These are phyloP conservation scores for Archips xylosteana DNA, from an alignment of 2,888 invertebrate genomes.

Conservation along the genomic window DNA sequence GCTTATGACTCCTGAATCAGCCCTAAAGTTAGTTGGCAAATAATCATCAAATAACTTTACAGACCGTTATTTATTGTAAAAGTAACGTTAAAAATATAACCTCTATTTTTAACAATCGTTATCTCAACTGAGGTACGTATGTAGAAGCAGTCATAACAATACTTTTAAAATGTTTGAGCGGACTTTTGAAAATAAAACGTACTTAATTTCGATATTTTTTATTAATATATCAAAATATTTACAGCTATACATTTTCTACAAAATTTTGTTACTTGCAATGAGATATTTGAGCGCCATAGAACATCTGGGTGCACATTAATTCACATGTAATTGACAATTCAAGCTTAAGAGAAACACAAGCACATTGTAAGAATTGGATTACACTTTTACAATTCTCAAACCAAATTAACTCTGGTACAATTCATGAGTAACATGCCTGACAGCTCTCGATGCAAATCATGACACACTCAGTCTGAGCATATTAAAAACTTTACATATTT, in stretches of 20 bases:
- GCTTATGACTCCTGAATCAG: too few relatives aligned
- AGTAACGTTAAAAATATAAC: too few relatives aligned
- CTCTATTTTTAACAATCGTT: too few relatives aligned
- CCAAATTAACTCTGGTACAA: too few relatives aligned
- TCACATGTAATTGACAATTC: not conserved
- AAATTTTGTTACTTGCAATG: constrained; percentile 46
- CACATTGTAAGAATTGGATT: too few relatives aligned
- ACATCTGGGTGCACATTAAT: not conserved
- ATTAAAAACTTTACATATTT: not conserved
- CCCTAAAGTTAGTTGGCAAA: too few relatives aligned
- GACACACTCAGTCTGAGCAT: too few relatives aligned
- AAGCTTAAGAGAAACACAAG: not conserved
- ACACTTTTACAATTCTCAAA: too few relatives aligned
- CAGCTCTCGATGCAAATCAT: too few relatives aligned
- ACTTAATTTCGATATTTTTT: constrained; percentile 48
- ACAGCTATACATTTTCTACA: constrained; percentile 56
- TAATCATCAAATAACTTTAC: constrained; percentile 21
- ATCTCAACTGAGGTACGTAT: too few relatives aligned
- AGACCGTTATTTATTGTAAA: not conserved
- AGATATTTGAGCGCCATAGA: constrained; percentile 57
- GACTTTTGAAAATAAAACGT: constrained; percentile 41
- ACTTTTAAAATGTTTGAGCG: constrained; percentile 27
- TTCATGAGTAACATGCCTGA: too few relatives aligned
- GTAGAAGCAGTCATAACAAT: too few relatives aligned
- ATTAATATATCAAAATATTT: constrained; percentile 67